Base-by-base conservation (phyloP, 2,888 invertebrate genomes). In the Agrilus cyanescens region DNA sequence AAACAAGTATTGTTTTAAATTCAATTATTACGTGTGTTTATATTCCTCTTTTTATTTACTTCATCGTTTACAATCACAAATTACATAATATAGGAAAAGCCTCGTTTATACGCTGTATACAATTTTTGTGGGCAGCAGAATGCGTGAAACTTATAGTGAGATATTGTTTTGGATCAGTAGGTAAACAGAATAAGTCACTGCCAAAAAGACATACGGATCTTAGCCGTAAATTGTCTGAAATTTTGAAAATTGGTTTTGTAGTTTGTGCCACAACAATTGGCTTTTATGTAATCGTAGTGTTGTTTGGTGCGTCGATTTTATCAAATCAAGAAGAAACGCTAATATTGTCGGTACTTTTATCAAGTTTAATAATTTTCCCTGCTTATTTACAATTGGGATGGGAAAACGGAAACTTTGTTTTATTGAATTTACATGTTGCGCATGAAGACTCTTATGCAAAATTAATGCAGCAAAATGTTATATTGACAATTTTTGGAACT, bases 251-350 rank as follows among this genome's bases (percentile, higher is more conserved):
- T 36, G 56, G 74, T 2, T 48, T 72, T 1, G 59, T 70, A 20
- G 67, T 73, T 18, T 66, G 70, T 32, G 60, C 68, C 32, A 56
- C 74, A 25, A 25, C 25, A 25, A 10, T 25, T 2, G 25, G 8
- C 41, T 80, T 75, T 57, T 80, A 79, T 52, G 48, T 74, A 4
- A 65, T 74, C 4, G 75, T 79, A 13, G 73, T 84, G 38, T 53
- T 83, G 38, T 82, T 82, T 52, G 83, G 84, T 31, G 83, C 82
- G 1, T 80, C 82, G 4, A 60, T 80, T 4, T 59, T 76, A 34
- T 73, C 72, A 7, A 70, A 75, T 44, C 75, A 77, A 32, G 78
- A 82, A 56, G 78, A 81, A 61, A 84, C 83, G 0, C 66, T 78
- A 16, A 78, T 80, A 72, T 69, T 84, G 45, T 74, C 81, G 4